These are phyloP conservation scores for Reinhardtius hippoglossoides DNA, from an alignment of 2,113 vertebrate species.

Conservation along the genomic window DNA sequence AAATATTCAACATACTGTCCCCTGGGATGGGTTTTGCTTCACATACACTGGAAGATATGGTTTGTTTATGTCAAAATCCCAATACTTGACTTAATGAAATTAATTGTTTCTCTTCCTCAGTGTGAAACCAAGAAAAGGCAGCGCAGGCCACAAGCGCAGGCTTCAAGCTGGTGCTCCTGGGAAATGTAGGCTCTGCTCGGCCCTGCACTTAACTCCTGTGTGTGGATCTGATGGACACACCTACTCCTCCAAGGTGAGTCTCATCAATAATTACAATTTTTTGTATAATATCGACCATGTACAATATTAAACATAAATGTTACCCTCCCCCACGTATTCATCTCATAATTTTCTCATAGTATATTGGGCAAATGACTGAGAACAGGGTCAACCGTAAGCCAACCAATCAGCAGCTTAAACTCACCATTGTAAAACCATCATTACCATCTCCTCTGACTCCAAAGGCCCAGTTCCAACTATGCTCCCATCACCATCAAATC, in stretches of 20 bases:
- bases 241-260: constrained; percentile 84
- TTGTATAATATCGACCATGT: background rate
- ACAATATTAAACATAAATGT: background rate
- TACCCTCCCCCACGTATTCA: background rate
- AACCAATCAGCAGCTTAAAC: background rate
- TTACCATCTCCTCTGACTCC: background rate
- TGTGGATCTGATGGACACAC: constrained; percentile 89
- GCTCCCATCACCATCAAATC: constrained; percentile 1
- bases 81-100: background rate
- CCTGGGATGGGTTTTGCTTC: background rate
- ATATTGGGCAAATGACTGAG: constrained; percentile 10
- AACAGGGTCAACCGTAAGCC: background rate
- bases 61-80: background rate
- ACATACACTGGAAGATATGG: background rate
- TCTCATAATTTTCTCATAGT: no score
- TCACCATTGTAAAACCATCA: background rate
- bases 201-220: constrained; percentile 65
- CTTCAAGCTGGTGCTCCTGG: constrained; percentile 80
- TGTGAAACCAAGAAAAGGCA: constrained; percentile 74
- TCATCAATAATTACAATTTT: constrained; percentile 2
- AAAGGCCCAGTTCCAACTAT: background rate
- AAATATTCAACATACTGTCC: background rate
- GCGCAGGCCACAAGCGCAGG: constrained; percentile 84
- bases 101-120: constrained; percentile 30
- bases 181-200: constrained; percentile 89